Evolutionary conservation across 2,888 invertebrate species (phyloP), one percentile per base, ranked within the genome.

Genomic region (Brenthis daphne): DNA sequence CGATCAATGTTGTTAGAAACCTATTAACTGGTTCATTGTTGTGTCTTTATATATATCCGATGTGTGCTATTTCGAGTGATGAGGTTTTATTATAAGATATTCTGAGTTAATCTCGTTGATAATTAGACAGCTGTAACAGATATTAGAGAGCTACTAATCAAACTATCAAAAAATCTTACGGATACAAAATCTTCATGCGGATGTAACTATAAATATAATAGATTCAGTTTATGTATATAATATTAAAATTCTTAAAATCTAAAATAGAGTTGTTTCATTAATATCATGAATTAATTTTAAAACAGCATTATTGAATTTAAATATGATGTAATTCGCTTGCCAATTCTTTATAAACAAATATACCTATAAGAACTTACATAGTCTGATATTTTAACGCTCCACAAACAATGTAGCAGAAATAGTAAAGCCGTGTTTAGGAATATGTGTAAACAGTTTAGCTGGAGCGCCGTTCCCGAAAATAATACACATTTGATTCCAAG

Each of bases 401-500:
- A 71, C 65, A 71, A 75, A 76, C 72, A 74, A 73, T 67, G 71
- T 69, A 73, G 73, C 77, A 76, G 77, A 75, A 75, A 70, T 69
- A 74, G 72, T 66, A 73, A 73, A 71, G 65, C 69, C 75, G 73
- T 76, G 77, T 74, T 75, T 74, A 73, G 71, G 74, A 76, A 77
- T 75, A 75, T 70, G 70, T 73, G 83, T 84, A 85, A 86, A 86
- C 85, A 85, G 80, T 85, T 85, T 82, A 85, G 85, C 79, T 81
- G 82, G 85, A 85, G 84, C 83, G 82, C 79, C 77, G 81, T 81
- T 82, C 79, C 77, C 75, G 83, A 83, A 83, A 86, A 85, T 82
- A 77, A 82, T 81, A 80, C 76, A 75, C 79, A 75, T 77, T 82
- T 81, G 80, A 84, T 85, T 87, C 85, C 84, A 87, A 88, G 81